Base-by-base conservation (phyloP, 1,140 invertebrate genomes). In the Drosophila kanapiae region DNA sequence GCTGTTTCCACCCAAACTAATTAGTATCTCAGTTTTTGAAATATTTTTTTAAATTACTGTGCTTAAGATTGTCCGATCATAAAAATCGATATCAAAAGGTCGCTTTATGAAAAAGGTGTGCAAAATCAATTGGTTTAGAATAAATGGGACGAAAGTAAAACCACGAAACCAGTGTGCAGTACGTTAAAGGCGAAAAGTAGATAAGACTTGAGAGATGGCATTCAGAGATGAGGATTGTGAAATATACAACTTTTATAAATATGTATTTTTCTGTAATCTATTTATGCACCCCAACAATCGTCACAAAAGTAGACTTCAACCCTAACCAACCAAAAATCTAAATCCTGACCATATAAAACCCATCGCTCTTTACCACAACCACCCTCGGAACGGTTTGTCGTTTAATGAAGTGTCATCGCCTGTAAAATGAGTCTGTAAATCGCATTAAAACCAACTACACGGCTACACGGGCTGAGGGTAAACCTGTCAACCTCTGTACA, bases 321-420 rank as follows among this genome's bases (percentile, higher is more conserved):
- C 59, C 43, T 40, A 57, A 31, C 61, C 23, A 38, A 37, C 63
- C 43, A 18, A 54, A 54, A 54, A 35, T 42, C 56, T 16, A 35
- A 64, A 33, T 56, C 40, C 27, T 40, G 29, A 42, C 51, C 38
- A 43, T 65, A 56, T 54, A 54, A 54, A 29, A 59, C 49, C 33
- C 57, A 56, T 60, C 47, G 51, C 54, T 58, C 53, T 54, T 54
- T 54, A 74, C 76, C 76, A 58, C 68, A 78, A 51, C 78, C 81
- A 69, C 75, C 81, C 81, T 65, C 84, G 35, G 33, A 54, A 72
- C 53, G 45, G 65, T 85, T 84, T 82, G 78, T 68, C 82, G 76
- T 87, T 91, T 90, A 90, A 90, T 90, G 86, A 90, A 90, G 86
- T 90, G 86, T 90, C 86, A 90, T 91, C 86, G 86, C 79, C 87